Percentiles rank a stretch among this genome's conserved stretches.
These are phyloP conservation scores for Acanthosepion lycidas DNA, from an alignment of 2,888 invertebrate genomes.

Conservation along the genomic window DNA sequence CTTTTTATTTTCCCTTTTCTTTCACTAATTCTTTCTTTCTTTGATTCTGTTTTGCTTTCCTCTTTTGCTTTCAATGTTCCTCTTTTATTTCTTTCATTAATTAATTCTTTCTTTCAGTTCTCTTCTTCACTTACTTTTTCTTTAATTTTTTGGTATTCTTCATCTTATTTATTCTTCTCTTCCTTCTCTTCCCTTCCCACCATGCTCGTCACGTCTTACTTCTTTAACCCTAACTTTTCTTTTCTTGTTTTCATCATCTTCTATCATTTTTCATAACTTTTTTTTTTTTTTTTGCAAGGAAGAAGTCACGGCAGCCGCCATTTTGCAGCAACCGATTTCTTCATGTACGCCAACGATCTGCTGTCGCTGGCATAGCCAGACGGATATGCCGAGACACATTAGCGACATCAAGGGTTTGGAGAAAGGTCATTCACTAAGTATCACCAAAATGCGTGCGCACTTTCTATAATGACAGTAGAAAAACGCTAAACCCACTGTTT, in stretches of 20 bases:
- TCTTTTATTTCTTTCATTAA: neutral
- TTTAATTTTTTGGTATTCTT: neutral
- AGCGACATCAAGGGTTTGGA: neutral
- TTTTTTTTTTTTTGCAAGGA: too few relatives aligned
- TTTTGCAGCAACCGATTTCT: constrained; percentile 23
- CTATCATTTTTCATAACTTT: too few relatives aligned
- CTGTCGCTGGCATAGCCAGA: neutral
- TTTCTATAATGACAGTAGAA: too few relatives aligned
- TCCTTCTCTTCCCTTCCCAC: neutral
- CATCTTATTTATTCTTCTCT: neutral
- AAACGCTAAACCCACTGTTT: neutral
- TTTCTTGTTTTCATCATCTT: too few relatives aligned
- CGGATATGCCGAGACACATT: neutral
- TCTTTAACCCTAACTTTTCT: too few relatives aligned
- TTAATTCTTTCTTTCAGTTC: neutral
- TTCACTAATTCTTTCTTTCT: neutral
- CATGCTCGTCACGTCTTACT: too few relatives aligned
- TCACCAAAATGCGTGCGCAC: neutral
- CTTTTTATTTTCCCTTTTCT: neutral
- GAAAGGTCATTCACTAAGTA: neutral
- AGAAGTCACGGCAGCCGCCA: neutral
- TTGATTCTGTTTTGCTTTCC: neutral
- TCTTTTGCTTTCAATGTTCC: neutral
- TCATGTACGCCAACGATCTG: neutral
- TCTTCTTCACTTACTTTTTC: neutral